Evolutionary conservation across 1,140 invertebrate genomes (phyloP), one percentile per base, ranked within the genome.

Genomic region (Leptopilina boulardi): DNA sequence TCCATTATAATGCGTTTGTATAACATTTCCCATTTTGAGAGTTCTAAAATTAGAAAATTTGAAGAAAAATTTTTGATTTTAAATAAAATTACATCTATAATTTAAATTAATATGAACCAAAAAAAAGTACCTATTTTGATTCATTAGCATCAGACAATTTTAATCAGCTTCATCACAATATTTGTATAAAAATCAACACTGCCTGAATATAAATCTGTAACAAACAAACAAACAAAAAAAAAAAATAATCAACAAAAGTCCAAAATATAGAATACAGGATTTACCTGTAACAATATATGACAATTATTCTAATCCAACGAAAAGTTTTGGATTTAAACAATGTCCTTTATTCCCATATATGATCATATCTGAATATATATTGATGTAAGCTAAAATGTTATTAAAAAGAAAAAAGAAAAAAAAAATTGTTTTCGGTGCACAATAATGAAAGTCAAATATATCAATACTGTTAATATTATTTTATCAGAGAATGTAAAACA

Each of bases 371-470:
- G 11, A 66, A 30, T 66, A n/a, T 4, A 30, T 66, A n/a, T 4
- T 66, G 59, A 34, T 66, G 59, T 66, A 66, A 66, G 26, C 23
- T 66, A 23, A 66, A 66, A 66, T 66, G 2, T 26, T 4, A 15
- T 66, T 30, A 15, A 30, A 15, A 30, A 66, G 3, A 1, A 30
- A 30, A 19, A 30, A 15, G 3, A 21, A 59, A 26, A 26, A 26
- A 59, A 26, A 59, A 59, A 59, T n/a, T 59, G 47, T n/a, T 18
- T 51, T 51, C 15, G n/a, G 42, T 47, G 5, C 42, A 47, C 15
- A 51, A 18, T 51, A 51, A 18, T 51, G n/a, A 51, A 51, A 51
- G 13, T 51, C 47, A 5, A 51, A 51, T 51, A n/a, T n/a, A 51
- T 51, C 15, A 51, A n/a, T 51, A 51, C 18, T 51, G 47, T 51